A percentile compares a stretch with the other conserved stretches of the same genome.
These are phyloP conservation scores for Arctocebus calabarensis DNA, from an alignment of 2,797 vertebrate species.

Conservation along the genomic window DNA sequence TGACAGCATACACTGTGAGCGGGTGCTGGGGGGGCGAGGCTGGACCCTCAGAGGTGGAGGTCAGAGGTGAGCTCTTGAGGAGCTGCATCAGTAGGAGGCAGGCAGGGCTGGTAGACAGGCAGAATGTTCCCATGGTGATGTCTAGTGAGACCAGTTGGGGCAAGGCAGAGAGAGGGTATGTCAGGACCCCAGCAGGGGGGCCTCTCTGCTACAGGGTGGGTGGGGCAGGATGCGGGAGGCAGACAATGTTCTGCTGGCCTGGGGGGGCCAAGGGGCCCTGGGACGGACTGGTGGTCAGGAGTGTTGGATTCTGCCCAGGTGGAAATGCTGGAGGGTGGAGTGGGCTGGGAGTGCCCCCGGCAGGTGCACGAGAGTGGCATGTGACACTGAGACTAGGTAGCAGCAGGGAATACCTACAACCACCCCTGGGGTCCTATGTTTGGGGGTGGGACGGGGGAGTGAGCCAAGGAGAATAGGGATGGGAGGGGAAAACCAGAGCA, in stretches of 20 bases:
- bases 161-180: background rate
- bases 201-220: background rate
- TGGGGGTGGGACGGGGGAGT: background rate
- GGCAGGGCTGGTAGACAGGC: background rate
- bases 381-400: background rate
- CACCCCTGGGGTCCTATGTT: background rate
- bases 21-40: rapidly evolving
- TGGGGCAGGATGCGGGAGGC: too few relatives aligned
- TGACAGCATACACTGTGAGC: background rate
- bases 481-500: too few relatives aligned
- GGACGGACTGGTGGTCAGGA: background rate
- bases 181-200: background rate
- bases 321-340: background rate
- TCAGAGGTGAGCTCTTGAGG: background rate
- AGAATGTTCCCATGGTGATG: rapidly evolving
- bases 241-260: background rate
- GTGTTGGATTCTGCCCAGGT: background rate
- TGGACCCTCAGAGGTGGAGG: too few relatives aligned
- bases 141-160: background rate
- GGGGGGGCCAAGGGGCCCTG: background rate
- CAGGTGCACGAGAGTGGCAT: background rate
- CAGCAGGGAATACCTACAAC: background rate
- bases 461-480: background rate
- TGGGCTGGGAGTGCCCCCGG: background rate
- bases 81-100: too few relatives aligned